These are phyloP conservation scores for Coregonus ussuriensis DNA, from an alignment of 2,797 vertebrate genomes.

Conservation along the genomic window DNA sequence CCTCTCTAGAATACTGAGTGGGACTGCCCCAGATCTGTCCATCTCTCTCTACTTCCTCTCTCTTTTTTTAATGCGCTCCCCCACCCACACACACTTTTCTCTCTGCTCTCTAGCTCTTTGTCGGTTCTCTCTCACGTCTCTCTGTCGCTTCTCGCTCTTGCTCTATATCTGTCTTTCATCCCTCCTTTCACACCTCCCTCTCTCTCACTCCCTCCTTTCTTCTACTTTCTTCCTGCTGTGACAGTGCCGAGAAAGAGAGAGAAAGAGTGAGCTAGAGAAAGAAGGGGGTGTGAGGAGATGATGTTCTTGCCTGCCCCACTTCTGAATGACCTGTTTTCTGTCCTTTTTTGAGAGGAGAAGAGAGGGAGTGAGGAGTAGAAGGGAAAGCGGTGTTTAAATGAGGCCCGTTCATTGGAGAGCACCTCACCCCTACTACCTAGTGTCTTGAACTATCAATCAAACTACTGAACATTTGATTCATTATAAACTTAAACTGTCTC, in stretches of 20 bases:
- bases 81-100: neutral
- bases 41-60: neutral
- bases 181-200: conserved; percentile 13
- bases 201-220: conserved; percentile 12
- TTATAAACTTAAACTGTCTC: no score
- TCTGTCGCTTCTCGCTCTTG: neutral
- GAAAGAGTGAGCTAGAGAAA: neutral
- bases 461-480: no score
- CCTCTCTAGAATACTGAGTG: conserved; percentile 14
- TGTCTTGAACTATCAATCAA: conserved; percentile 17
- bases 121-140: conserved; percentile 30
- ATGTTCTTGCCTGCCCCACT: conserved; percentile 5
- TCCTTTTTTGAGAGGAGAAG: conserved; percentile 24
- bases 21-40: conserved; percentile 51
- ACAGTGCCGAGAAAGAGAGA: conserved; percentile 32
- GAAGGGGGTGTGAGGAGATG: conserved; percentile 36
- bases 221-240: conserved; percentile 17
- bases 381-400: neutral
- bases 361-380: conserved; percentile 13
- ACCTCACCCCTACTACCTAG: neutral
- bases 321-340: conserved; percentile 5
- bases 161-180: conserved; percentile 7
- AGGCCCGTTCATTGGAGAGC: neutral
- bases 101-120: conserved; percentile 30
- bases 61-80: conserved; percentile 15